Base-by-base conservation (phyloP, 2,113 vertebrate genomes). In the Macroglossus sobrinus region DNA sequence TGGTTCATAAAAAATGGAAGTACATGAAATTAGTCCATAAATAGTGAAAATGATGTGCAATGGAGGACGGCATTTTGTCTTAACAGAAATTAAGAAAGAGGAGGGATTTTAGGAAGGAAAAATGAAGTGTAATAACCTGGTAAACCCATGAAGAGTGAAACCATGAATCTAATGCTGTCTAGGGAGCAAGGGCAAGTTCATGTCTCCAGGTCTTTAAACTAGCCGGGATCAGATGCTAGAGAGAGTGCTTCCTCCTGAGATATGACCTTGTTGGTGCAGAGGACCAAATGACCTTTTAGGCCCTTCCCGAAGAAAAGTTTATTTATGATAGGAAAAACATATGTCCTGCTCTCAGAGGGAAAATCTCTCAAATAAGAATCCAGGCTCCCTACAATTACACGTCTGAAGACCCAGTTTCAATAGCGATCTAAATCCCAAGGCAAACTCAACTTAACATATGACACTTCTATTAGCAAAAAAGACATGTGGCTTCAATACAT, bases 51-150 rank as follows among this genome's bases (percentile, higher is more conserved):
- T 0, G 8, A 74, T 57, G 7, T 74, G 43, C 72, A 79, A 68
- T 55, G 33, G 14, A 12, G 14, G n/a, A 9, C 61, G 55, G 40
- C 16, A 13, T 55, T 93, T 88, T 81, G 55, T 95, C 74, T 75
- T 64, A 85, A 84, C 5, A 78, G 40, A 96, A 94, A 93, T 84
- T 82, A 92, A 90, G 87, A 75, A 92, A 92, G 19, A 91, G 30
- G 1, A 87, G 57, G 55, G 30, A 66, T 55, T 92, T 88, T 72
- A 79, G 64, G 45, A 50, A 88, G 76, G 59, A 95, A 45, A 92
- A 92, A 80, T 63, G 59, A 72, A 90, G 33, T 64, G 24, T 61
- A 74, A 68, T 78, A 74, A 63, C 69, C 63, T 76, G 40, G 28
- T 50, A 72, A 89, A 82, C 33, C 64, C 43, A 45, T 19, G 38